phyloP scores from a whole-genome alignment of 2,113 vertebrate genomes.

The Nesoenas mayeri region DNA sequence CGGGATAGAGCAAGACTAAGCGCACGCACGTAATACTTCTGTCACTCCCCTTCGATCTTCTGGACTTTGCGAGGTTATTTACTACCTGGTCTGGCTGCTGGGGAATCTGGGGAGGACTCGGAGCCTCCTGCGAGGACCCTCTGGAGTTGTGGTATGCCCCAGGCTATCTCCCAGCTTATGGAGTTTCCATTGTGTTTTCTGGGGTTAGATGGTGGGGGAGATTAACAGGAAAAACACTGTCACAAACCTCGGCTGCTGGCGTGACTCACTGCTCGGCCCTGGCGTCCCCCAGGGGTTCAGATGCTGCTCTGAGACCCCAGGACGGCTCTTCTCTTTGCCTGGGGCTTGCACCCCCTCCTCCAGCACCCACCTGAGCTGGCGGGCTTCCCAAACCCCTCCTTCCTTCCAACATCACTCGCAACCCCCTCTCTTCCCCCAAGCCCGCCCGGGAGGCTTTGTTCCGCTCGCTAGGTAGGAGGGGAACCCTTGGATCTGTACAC shows the following conservation, averaged over 20 bases:
- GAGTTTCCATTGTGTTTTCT: constrained; percentile 46
- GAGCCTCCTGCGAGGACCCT: neutral
- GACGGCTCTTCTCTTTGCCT: neutral
- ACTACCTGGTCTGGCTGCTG: constrained; percentile 45
- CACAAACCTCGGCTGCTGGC: neutral
- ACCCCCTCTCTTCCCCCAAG: neutral
- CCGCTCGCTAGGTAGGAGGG: neutral
- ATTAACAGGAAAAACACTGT: constrained; percentile 26
- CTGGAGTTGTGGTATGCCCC: constrained; percentile 27
- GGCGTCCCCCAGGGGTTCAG: neutral
- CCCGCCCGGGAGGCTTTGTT: neutral
- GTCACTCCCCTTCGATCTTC: neutral
- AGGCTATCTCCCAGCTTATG: constrained; percentile 1
- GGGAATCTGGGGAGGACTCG: neutral
- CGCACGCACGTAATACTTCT: neutral
- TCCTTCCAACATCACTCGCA: neutral
- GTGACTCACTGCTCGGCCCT: neutral
- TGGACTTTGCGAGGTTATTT: neutral
- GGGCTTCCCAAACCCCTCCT: neutral
- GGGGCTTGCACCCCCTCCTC: neutral
- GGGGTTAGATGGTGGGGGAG: neutral
- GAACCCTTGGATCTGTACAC: constrained; percentile 6
- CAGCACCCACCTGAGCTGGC: neutral
- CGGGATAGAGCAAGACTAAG: neutral
- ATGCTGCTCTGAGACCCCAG: neutral